Conservation (phyloP, 2,797 vertebrate species). For the Crocodylus rhombifer region DNA sequence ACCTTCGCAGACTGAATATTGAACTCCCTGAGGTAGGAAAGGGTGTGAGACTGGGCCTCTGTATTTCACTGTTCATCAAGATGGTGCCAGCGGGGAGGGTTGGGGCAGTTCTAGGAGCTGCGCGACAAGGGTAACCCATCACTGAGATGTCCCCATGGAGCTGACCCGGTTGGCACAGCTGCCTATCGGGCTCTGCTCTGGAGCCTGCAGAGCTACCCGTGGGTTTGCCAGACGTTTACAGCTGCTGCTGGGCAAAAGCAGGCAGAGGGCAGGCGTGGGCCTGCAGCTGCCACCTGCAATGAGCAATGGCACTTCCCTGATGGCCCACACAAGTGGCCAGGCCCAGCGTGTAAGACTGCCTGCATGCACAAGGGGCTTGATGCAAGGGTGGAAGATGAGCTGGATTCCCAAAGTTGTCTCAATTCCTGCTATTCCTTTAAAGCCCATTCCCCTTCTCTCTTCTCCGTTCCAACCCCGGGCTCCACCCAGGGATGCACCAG, state of each 20-base stretch:
- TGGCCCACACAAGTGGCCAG: background rate
- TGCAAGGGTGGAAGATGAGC: background rate
- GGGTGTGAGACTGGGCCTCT: too few species aligned
- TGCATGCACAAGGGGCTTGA: background rate
- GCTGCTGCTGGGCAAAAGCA: slow-evolving; percentile 14
- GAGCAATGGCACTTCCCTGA: background rate
- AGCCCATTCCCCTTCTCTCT: background rate
- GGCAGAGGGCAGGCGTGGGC: background rate
- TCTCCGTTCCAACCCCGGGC: background rate
- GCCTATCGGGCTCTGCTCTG: background rate
- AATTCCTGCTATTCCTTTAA: background rate
- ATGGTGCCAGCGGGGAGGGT: too few species aligned
- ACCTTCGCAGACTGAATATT: too few species aligned
- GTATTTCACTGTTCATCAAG: too few species aligned
- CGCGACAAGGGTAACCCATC: background rate
- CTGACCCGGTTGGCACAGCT: background rate
- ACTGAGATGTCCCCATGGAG: background rate
- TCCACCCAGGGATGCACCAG: too few species aligned
- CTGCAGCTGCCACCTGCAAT: background rate
- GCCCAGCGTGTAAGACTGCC: accelerated
- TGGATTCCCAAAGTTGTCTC: slow-evolving; percentile 31
- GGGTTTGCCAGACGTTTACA: background rate
- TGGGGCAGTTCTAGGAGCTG: background rate
- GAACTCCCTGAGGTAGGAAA: too few species aligned
- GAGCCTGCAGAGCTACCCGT: background rate